Conservation (phyloP, 2,888 invertebrate species). For the Pollenia amentaria region DNA sequence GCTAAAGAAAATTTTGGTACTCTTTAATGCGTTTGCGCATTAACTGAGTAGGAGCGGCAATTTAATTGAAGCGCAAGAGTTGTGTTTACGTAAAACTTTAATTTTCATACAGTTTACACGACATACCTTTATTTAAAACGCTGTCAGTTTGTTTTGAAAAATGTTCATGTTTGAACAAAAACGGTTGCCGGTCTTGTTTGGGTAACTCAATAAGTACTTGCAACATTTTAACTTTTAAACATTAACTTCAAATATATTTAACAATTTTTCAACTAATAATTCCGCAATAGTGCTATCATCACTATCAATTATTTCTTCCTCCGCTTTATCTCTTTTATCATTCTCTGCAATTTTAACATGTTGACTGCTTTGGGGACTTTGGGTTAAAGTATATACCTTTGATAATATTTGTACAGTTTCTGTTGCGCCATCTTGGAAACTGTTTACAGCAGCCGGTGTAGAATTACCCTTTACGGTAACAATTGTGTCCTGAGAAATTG, state of each 20-base stretch:
- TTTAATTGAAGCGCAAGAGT: too few relatives aligned
- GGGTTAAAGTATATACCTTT: constrained; percentile 36
- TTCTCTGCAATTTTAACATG: neutral
- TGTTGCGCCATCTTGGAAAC: neutral
- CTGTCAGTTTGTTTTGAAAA: too few relatives aligned
- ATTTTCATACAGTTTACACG: too few relatives aligned
- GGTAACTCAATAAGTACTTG: neutral
- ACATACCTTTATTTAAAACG: too few relatives aligned
- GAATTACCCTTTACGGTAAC: neutral
- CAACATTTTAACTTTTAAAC: neutral
- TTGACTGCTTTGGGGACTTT: constrained; percentile 34
- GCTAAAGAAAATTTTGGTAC: too few relatives aligned
- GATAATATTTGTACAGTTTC: neutral
- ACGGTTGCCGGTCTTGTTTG: too few relatives aligned
- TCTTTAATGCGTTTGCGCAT: too few relatives aligned
- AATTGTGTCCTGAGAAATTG: neutral
- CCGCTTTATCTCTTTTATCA: too few relatives aligned
- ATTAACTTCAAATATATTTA: constrained; percentile 29
- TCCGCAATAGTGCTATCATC: constrained; percentile 19
- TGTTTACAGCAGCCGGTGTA: neutral
- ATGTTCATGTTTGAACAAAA: too few relatives aligned
- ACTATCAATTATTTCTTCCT: neutral
- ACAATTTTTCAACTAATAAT: constrained; percentile 40
- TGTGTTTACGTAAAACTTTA: too few relatives aligned
- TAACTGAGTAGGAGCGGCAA: too few relatives aligned